Evolutionary conservation across 2,888 invertebrate genomes (phyloP), one percentile per base, ranked within the genome.

Genomic region (Cosmorhoe ocellata): DNA sequence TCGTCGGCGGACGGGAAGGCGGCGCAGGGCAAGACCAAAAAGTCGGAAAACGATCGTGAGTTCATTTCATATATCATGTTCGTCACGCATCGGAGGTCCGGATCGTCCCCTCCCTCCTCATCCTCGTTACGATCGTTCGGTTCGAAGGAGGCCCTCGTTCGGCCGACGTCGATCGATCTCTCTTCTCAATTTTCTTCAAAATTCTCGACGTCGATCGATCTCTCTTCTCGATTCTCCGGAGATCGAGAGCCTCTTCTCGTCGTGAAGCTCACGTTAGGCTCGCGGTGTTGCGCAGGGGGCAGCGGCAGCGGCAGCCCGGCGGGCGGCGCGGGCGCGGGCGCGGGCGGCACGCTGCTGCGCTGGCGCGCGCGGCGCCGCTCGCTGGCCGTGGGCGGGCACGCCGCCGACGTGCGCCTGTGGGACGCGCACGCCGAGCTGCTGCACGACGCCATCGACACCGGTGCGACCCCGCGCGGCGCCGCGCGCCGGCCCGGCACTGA

Each of bases 321-420:
- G 14, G 51, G 42, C 10, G 12, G 7, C 14, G 18, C 33, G 32
- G 11, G 56, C 50, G 52, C 32, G 12, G 53, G 12, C 43, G 51
- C 64, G 64, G 91, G 93, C 44, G 94, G 95, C 30, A 88, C 96
- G 53, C 93, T 97, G 61, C 90, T 96, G 63, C 93, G 94, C 52
- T 98, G 98, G 98, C 95, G 97, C 76, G 96, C 96, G 80, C 91
- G 91, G 66, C 92, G 94, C 0, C 93, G 94, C 67, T 93, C 94
- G 58, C 91, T 98, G 58, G 93, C 96, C 51, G 95, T 96, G 58
- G 95, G 95, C 8, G 98, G 98, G 0, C 94, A 95, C 71, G 93
- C 95, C 11, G 90, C 94, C 43, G 84, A 92, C 40, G 90, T 99
- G 59, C 92, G 97, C 40, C 91, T 98, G 55, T 99, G 98, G 98